Evolutionary conservation across 2,888 invertebrate genomes (phyloP).

Genomic region (Craniophora ligustri): DNA sequence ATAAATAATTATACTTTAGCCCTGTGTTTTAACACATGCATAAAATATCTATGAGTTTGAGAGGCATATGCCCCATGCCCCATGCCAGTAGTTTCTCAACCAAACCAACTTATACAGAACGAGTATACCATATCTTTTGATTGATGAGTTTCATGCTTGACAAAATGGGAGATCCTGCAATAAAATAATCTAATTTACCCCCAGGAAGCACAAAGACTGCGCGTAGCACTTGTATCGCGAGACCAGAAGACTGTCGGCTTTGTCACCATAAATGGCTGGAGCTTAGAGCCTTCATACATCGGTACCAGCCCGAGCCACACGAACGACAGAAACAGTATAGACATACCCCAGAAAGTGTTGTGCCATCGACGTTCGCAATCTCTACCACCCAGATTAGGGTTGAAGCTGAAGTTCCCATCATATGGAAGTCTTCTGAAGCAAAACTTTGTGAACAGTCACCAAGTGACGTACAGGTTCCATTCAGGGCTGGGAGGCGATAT

Average conservation of each 20-base stretch:
- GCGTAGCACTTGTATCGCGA: slow-evolving; percentile 89
- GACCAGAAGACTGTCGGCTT: slow-evolving; percentile 93
- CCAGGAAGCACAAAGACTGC: slow-evolving; percentile 87
- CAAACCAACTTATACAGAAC: too few relatives aligned
- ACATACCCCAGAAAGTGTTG: slow-evolving; percentile 75
- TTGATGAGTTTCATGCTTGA: too few relatives aligned
- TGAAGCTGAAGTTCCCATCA: slow-evolving; percentile 94
- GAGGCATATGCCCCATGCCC: too few relatives aligned
- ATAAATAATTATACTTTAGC: too few relatives aligned
- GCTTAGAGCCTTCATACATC: slow-evolving; percentile 92
- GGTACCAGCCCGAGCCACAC: slow-evolving; percentile 92
- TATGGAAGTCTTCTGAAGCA: slow-evolving; percentile 92
- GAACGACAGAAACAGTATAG: slow-evolving; percentile 78
- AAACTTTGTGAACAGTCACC: slow-evolving; percentile 92
- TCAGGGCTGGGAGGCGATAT: slow-evolving; percentile 97
- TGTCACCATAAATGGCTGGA: slow-evolving; percentile 95
- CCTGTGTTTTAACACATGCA: too few relatives aligned
- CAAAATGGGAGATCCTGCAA: too few relatives aligned
- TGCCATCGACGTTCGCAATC: slow-evolving; percentile 93
- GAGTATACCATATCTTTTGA: too few relatives aligned
- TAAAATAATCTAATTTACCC: not conserved
- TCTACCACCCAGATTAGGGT: slow-evolving; percentile 93
- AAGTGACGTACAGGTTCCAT: slow-evolving; percentile 95
- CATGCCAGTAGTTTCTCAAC: too few relatives aligned
- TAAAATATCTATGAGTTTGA: too few relatives aligned